Evolutionary conservation across 2,113 vertebrate genomes (phyloP), one percentile per base, ranked within the genome.

Genomic region (Toxotes chatareus): DNA sequence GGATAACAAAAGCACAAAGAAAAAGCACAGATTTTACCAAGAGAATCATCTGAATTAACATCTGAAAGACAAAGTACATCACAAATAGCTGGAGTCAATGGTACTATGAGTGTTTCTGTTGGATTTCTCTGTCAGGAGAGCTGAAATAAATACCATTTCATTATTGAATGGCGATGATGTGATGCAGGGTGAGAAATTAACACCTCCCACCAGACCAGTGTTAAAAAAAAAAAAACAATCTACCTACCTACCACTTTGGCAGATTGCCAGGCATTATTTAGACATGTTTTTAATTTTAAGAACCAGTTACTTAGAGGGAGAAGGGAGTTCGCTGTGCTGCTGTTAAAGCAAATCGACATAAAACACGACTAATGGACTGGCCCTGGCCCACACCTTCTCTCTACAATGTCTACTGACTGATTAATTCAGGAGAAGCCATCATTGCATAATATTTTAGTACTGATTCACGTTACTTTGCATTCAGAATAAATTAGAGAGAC

Each of bases 151-250:
- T 13, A 49, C 0, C 32, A 34, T 70, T 72, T 79, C 7, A 38
- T 76, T 62, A 66, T 57, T 79, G 56, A 83, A 71, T 71, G 76
- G 34, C 53, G 51, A 60, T 59, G 60, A 79, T 84, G 71, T 73
- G 75, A 73, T 63, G 62, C 38, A 49, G 53, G 31, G 64, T 55
- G 68, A 85, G 16, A 80, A 84, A 77, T 77, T 64, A 85, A 87
- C 73, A 85, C 79, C 57, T 87, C 84, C 86, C 67, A 87, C 78
- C 64, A 53, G 71, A 70, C 49, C 59, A 17, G 55, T 34, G 65
- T 65, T 68, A 9, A 53, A 53, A 34, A 75, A 75, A 78, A 62
- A 27, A 27, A 1, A 27, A 27, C 27, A 27, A 68, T 31, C 40
- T 3, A 47, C 49, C 80, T 23, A 47, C 71, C 84, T 75, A 86